These are phyloP conservation scores for Cephus sareptanus DNA, from an alignment of 2,888 invertebrate genomes.

Conservation along the genomic window DNA sequence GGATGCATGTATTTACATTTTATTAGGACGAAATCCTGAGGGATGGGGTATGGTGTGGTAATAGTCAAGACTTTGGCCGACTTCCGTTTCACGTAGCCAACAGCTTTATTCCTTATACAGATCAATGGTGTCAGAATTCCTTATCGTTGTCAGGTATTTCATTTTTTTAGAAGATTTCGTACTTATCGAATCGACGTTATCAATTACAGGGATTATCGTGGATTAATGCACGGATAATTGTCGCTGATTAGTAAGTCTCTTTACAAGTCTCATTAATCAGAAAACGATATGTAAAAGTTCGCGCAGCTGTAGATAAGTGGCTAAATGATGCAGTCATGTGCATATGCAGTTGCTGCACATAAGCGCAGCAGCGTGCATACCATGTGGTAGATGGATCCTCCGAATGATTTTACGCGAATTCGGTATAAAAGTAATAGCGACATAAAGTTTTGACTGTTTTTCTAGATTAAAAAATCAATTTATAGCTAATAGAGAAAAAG, in stretches of 20 bases:
- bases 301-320: neutral
- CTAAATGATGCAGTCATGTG: neutral
- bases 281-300: neutral
- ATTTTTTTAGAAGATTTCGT: neutral
- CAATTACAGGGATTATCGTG: neutral
- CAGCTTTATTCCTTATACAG: neutral
- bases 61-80: neutral
- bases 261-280: neutral
- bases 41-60: neutral
- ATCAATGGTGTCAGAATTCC: neutral
- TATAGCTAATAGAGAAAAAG: neutral
- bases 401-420: neutral
- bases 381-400: neutral
- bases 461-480: neutral
- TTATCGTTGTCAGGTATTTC: neutral
- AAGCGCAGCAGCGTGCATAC: neutral
- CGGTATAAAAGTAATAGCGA: neutral
- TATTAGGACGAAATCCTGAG: neutral
- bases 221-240: neutral
- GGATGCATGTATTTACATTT: constrained; percentile 6
- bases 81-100: neutral
- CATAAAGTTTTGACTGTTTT: neutral
- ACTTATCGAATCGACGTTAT: neutral
- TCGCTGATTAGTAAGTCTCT: neutral
- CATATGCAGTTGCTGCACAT: neutral